Conservation (phyloP, 2,113 vertebrate species). For the Nipponia nippon region DNA sequence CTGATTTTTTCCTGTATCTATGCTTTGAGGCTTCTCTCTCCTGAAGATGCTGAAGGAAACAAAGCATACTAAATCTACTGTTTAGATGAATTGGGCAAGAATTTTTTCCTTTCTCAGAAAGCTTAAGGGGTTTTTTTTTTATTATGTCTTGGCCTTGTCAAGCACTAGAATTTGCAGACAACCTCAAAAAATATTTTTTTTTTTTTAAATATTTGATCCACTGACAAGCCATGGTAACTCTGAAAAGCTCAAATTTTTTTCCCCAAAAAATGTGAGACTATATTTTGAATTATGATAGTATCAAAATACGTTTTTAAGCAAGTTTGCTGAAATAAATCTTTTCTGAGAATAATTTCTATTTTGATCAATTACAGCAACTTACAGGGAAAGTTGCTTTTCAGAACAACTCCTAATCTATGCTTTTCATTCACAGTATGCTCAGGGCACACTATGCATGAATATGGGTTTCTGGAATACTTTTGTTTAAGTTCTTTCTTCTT, state of each 20-base stretch:
- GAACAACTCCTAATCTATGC: background rate
- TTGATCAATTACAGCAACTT: background rate
- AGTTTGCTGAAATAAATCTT: background rate
- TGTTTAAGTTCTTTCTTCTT: background rate
- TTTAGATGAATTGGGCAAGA: background rate
- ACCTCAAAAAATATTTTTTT: background rate
- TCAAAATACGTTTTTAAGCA: background rate
- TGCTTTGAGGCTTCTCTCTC: background rate
- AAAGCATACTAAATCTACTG: background rate
- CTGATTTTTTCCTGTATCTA: background rate
- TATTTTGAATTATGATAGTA: background rate
- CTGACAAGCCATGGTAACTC: background rate
- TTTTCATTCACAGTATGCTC: background rate
- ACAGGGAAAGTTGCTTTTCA: background rate
- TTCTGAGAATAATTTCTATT: background rate
- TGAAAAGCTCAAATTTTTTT: background rate
- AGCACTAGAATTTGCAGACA: background rate
- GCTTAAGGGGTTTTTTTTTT: background rate
- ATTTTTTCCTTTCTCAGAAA: background rate
- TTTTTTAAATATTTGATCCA: background rate
- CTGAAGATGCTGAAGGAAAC: background rate
- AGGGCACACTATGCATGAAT: background rate
- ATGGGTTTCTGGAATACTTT: background rate
- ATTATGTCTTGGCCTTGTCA: background rate
- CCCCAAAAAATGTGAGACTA: accelerated